Percentiles rank a stretch among this genome's conserved stretches.
Conservation (phyloP, 2,888 invertebrate genomes). For the Allolobophora icterica region DNA sequence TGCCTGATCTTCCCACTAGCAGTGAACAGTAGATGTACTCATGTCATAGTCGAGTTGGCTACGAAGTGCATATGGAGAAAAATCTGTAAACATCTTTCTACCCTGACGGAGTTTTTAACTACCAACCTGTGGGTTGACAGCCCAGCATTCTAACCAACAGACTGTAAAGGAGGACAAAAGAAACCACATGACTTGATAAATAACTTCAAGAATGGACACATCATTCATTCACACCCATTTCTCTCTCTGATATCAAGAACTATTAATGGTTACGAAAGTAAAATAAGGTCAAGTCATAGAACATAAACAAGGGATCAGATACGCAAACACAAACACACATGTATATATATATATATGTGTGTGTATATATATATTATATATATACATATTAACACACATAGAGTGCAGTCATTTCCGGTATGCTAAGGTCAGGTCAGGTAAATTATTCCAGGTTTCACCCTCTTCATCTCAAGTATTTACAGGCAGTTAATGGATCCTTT, state of each 20-base stretch:
- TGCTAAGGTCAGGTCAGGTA: not conserved
- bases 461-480: not conserved
- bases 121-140: not conserved
- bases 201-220: not conserved
- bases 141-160: not conserved
- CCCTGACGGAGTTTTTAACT: not conserved
- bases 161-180: not conserved
- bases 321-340: too few species aligned
- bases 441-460: not conserved
- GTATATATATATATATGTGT: too few species aligned
- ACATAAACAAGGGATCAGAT: not conserved
- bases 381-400: not conserved
- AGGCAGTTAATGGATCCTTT: not conserved
- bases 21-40: not conserved
- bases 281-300: not conserved
- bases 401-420: not conserved
- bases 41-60: not conserved
- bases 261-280: not conserved
- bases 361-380: not conserved
- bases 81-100: not conserved
- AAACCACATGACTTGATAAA: not conserved
- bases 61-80: not conserved
- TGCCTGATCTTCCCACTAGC: not conserved
- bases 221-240: not conserved
- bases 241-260: not conserved